Conservation (phyloP, 2,888 invertebrate species). For the Ecliptopera silaceata region DNA sequence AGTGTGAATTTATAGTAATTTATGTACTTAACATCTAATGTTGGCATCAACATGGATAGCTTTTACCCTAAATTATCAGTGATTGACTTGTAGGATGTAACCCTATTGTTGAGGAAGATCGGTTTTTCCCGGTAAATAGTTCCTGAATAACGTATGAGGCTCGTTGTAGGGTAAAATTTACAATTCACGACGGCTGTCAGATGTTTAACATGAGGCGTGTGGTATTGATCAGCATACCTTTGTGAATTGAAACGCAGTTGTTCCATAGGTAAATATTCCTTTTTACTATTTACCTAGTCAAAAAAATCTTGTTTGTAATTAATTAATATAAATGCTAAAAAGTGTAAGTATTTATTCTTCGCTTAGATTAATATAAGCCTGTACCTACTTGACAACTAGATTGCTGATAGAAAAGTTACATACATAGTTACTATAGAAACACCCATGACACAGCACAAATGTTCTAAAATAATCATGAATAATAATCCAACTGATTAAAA, state of each 20-base stretch:
- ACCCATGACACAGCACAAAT: too few relatives aligned
- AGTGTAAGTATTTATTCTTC: too few relatives aligned
- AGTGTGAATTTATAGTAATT: too few relatives aligned
- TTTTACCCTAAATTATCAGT: conserved; percentile 21
- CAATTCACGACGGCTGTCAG: conserved; percentile 47
- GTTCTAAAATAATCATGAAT: too few relatives aligned
- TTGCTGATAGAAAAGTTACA: too few relatives aligned
- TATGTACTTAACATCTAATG: not conserved
- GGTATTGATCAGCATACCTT: conserved; percentile 34
- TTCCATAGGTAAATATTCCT: not conserved
- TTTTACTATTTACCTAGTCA: not conserved
- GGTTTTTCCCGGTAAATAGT: conserved; percentile 57
- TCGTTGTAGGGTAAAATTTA: conserved; percentile 49
- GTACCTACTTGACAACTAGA: too few relatives aligned
- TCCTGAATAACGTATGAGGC: conserved; percentile 63
- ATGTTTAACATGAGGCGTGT: conserved; percentile 36
- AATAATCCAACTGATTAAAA: too few relatives aligned
- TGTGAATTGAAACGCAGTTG: conserved; percentile 15
- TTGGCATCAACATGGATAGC: not conserved
- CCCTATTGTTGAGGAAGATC: conserved; percentile 39
- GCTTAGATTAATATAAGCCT: too few relatives aligned
- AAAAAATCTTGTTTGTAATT: not conserved
- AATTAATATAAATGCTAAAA: too few relatives aligned
- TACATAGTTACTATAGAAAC: too few relatives aligned
- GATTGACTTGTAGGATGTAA: conserved; percentile 41